Percentiles rank a stretch among this genome's conserved stretches.
These are phyloP conservation scores for Drosophila nannoptera DNA, from an alignment of 1,140 invertebrate species.

Conservation along the genomic window DNA sequence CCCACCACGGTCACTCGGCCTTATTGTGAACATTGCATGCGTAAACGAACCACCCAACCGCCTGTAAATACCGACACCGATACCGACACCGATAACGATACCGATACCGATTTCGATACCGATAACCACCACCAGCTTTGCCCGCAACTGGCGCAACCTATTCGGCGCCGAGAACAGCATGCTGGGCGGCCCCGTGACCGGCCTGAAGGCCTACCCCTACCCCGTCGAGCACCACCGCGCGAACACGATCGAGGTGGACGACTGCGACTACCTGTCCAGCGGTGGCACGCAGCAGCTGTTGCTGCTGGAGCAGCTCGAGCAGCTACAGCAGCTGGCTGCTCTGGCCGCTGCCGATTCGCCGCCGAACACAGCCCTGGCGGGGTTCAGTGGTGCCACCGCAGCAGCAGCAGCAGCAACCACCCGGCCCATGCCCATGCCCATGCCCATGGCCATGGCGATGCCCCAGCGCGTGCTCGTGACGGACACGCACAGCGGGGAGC, in stretches of 20 bases:
- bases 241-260: slow-evolving; percentile 77
- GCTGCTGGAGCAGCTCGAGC: slow-evolving; percentile 72
- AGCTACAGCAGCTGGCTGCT: slow-evolving; percentile 69
- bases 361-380: slow-evolving; percentile 55
- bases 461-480: slow-evolving; percentile 66
- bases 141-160: slow-evolving; percentile 73
- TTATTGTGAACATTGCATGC: slow-evolving; percentile 9
- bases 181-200: slow-evolving; percentile 46
- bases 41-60: neutral
- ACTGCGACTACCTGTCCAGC: slow-evolving; percentile 67
- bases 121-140: slow-evolving; percentile 56
- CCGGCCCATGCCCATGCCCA: neutral
- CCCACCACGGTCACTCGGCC: slow-evolving; percentile 7
- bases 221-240: slow-evolving; percentile 66
- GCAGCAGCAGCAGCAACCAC: neutral
- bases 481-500: slow-evolving; percentile 61
- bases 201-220: slow-evolving; percentile 50
- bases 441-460: slow-evolving; percentile 37
- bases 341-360: slow-evolving; percentile 72
- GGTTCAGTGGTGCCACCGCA: slow-evolving; percentile 21
- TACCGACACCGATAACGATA: slow-evolving; percentile 26
- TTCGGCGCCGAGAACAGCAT: slow-evolving; percentile 58
- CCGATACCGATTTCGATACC: too few relatives aligned
- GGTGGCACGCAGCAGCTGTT: slow-evolving; percentile 65
- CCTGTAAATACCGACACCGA: neutral